Percentiles rank a stretch among this genome's conserved stretches.
phyloP scores from a whole-genome alignment of 2,888 invertebrate species.

The Phyllotreta cruciferae region DNA sequence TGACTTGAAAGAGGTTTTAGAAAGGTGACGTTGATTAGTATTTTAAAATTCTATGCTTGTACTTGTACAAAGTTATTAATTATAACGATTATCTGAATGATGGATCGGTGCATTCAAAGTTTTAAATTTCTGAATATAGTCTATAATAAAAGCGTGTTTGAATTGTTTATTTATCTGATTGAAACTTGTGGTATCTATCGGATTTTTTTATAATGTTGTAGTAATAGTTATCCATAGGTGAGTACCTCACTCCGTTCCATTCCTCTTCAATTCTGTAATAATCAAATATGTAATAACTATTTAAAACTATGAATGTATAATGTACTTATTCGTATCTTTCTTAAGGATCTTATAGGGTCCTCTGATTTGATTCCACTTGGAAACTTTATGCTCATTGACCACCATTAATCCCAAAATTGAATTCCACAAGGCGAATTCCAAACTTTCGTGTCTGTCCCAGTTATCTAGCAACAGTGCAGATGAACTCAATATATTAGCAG shows the following conservation, averaged over 20 bases:
- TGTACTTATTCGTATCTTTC: background rate
- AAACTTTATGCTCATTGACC: constrained; percentile 70
- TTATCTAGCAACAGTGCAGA: constrained; percentile 73
- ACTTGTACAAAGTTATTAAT: constrained; percentile 27
- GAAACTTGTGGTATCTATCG: constrained; percentile 44
- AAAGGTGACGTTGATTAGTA: constrained; percentile 27
- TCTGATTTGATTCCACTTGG: constrained; percentile 77
- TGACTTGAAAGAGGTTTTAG: constrained; percentile 43
- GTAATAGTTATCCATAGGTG: constrained; percentile 49
- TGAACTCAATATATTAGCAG: constrained; percentile 72
- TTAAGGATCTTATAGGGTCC: constrained; percentile 58
- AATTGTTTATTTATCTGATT: constrained; percentile 2
- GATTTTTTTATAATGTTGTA: constrained; percentile 49
- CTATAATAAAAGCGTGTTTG: too few species aligned
- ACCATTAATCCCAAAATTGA: constrained; percentile 76
- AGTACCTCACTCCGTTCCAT: constrained; percentile 27
- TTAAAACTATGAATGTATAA: constrained; percentile 12
- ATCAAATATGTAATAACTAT: constrained; percentile 17
- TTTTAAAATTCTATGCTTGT: constrained; percentile 29
- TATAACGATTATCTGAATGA: constrained; percentile 15
- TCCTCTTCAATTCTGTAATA: constrained; percentile 29
- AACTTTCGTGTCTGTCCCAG: constrained; percentile 63
- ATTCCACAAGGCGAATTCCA: constrained; percentile 67
- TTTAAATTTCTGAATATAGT: constrained; percentile 9
- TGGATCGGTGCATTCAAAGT: constrained; percentile 19